Percentiles rank a stretch among this genome's conserved stretches.
These are phyloP conservation scores for Prietella phreatophila DNA, from an alignment of 2,113 vertebrate species.

Conservation along the genomic window DNA sequence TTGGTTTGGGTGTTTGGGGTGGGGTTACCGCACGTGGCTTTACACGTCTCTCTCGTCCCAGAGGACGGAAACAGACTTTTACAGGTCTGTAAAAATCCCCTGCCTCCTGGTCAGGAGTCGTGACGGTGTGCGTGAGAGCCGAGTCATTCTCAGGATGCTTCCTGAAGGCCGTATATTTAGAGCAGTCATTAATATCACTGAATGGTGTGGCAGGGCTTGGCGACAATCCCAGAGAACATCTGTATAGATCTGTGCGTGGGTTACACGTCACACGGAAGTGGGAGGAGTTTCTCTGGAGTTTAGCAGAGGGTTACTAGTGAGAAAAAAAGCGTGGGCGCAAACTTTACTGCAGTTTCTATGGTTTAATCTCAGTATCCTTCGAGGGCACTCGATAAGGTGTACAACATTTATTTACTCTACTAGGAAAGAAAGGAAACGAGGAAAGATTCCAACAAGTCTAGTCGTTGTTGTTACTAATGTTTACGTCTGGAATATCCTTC, in stretches of 20 bases:
- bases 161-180: not conserved
- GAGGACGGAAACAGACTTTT: slow-evolving; percentile 48
- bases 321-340: not conserved
- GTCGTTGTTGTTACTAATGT: not conserved
- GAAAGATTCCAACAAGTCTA: not conserved
- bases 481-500: not conserved
- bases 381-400: no score
- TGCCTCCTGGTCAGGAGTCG: slow-evolving; percentile 20
- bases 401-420: not conserved
- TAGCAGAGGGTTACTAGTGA: not conserved
- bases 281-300: not conserved
- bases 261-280: not conserved
- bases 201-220: not conserved
- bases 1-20: slow-evolving; percentile 41
- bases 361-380: not conserved
- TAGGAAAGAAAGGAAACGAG: not conserved
- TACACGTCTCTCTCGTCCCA: slow-evolving; percentile 31
- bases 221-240: not conserved
- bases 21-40: slow-evolving; percentile 34
- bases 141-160: not conserved
- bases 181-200: not conserved
- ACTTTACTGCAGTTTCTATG: not conserved
- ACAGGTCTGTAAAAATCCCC: slow-evolving; percentile 43
- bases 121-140: not conserved
- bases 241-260: not conserved